phyloP scores from a whole-genome alignment of 2,888 invertebrate species.

The Pyralis farinalis region DNA sequence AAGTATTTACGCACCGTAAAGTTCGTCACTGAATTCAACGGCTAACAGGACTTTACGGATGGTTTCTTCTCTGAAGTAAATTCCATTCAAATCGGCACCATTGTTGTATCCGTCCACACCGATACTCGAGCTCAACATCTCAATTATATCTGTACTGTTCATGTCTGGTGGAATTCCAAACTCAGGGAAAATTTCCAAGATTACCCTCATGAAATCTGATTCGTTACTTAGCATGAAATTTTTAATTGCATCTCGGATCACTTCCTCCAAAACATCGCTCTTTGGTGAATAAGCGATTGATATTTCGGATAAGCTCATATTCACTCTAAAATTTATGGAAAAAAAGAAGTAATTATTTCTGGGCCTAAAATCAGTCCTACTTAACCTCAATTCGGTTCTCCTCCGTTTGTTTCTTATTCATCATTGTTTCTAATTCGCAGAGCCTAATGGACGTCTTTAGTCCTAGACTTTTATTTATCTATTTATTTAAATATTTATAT shows the following conservation, averaged over 20 bases:
- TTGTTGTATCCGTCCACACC: conserved; percentile 41
- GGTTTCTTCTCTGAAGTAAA: conserved; percentile 49
- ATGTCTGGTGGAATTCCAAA: conserved; percentile 20
- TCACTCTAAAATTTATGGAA: no score
- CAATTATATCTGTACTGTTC: conserved; percentile 14
- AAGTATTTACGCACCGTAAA: conserved; percentile 45
- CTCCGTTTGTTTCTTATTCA: no score
- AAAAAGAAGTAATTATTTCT: no score
- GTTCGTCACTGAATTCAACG: conserved; percentile 79
- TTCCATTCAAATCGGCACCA: conserved; percentile 43
- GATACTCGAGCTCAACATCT: conserved; percentile 39
- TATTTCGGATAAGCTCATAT: conserved; percentile 15
- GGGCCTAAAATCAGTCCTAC: no score
- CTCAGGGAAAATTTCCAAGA: conserved; percentile 15
- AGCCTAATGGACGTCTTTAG: no score
- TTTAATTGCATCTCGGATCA: conserved; percentile 47
- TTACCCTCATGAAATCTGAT: conserved; percentile 18
- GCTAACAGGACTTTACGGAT: conserved; percentile 70
- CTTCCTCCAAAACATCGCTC: conserved; percentile 51
- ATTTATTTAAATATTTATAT: no score
- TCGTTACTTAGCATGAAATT: conserved; percentile 43
- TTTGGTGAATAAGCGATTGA: conserved; percentile 73
- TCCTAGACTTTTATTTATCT: no score
- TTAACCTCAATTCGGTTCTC: no score
- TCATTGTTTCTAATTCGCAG: no score